These are phyloP conservation scores for Nestor notabilis DNA, from an alignment of 2,113 vertebrate species.

Conservation along the genomic window DNA sequence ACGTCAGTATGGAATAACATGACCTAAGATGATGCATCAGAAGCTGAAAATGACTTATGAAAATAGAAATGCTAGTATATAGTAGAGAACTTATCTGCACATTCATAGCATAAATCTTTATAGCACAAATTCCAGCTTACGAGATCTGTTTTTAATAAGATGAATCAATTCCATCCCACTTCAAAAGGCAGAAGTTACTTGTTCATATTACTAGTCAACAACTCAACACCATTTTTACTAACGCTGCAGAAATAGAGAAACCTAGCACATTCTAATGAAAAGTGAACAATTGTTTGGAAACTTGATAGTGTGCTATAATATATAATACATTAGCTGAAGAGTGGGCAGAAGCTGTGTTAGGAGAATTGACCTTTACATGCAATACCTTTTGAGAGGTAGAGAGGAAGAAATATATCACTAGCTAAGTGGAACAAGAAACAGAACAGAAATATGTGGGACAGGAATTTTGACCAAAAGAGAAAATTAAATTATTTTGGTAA, in stretches of 20 bases:
- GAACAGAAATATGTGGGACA: background rate
- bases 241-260: slow-evolving; percentile 59
- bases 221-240: slow-evolving; percentile 69
- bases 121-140: slow-evolving; percentile 32
- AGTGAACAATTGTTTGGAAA: slow-evolving; percentile 75
- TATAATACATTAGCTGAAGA: slow-evolving; percentile 69
- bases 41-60: slow-evolving; percentile 46
- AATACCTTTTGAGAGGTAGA: slow-evolving; percentile 35
- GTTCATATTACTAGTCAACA: slow-evolving; percentile 73
- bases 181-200: slow-evolving; percentile 61
- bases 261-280: slow-evolving; percentile 66
- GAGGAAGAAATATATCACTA: slow-evolving; percentile 39
- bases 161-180: slow-evolving; percentile 70
- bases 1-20: background rate
- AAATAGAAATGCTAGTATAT: slow-evolving; percentile 41
- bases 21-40: slow-evolving; percentile 30
- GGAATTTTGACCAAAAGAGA: slow-evolving; percentile 33
- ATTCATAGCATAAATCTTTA: slow-evolving; percentile 64
- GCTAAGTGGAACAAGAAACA: background rate
- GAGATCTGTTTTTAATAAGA: slow-evolving; percentile 74
- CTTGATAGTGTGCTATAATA: slow-evolving; percentile 68
- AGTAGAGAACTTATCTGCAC: slow-evolving; percentile 46
- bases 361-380: slow-evolving; percentile 54
- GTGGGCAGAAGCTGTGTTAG: slow-evolving; percentile 47
- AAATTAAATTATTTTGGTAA: background rate